Percentiles rank a stretch among this genome's conserved stretches.
Evolutionary conservation across 2,888 invertebrate species (phyloP).

Genomic region (Bursaphelenchus okinawaensis): DNA sequence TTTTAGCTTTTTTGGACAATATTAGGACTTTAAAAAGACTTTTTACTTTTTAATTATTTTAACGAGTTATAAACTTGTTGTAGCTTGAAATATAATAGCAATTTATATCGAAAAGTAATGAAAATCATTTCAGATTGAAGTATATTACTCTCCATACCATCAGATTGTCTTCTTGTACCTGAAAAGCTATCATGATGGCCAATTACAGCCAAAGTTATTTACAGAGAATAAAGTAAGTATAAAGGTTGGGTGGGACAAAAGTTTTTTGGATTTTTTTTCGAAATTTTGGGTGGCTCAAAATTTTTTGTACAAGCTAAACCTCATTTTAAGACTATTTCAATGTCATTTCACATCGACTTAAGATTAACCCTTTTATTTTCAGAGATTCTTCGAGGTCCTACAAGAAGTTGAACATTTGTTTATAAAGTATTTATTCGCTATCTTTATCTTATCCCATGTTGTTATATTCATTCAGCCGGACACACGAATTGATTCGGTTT

Average conservation of each 20-base stretch:
- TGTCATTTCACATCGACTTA: too few relatives aligned
- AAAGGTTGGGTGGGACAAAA: too few relatives aligned
- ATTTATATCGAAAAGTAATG: too few relatives aligned
- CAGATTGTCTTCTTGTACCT: slow-evolving; percentile 10
- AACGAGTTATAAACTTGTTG: too few relatives aligned
- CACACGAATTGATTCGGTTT: slow-evolving; percentile 7
- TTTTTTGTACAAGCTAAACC: too few relatives aligned
- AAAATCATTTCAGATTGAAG: slow-evolving; percentile 6
- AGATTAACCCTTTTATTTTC: neutral
- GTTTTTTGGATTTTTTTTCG: too few relatives aligned
- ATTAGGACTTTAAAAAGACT: too few relatives aligned
- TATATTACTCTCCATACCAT: slow-evolving; percentile 8
- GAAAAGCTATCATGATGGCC: slow-evolving; percentile 7
- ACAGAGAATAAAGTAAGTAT: neutral
- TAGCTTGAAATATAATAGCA: too few relatives aligned
- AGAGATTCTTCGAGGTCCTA: slow-evolving; percentile 10
- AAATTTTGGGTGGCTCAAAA: too few relatives aligned
- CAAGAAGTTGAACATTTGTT: neutral
- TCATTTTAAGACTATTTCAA: too few relatives aligned
- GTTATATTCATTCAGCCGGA: slow-evolving; percentile 9
- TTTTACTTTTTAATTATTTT: too few relatives aligned
- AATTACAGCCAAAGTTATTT: slow-evolving; percentile 1
- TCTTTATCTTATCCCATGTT: slow-evolving; percentile 7
- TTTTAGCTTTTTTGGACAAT: too few relatives aligned
- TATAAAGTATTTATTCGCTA: slow-evolving; percentile 1